Conservation (phyloP, 2,888 invertebrate genomes). For the Drosophila tanythrix region DNA sequence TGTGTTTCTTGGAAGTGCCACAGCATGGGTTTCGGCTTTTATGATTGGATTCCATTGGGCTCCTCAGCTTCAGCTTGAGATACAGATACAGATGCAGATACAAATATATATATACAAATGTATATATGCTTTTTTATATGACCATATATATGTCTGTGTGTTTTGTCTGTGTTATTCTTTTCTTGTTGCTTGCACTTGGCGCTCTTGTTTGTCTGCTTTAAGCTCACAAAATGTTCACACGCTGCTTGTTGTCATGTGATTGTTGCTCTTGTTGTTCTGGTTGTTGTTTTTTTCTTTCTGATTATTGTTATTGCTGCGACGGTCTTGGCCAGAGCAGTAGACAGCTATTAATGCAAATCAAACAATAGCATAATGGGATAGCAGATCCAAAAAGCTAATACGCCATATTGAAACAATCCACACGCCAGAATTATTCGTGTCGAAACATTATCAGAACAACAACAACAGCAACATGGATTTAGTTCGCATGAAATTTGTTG, state of each 20-base stretch:
- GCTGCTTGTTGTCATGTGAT: slow-evolving; percentile 43
- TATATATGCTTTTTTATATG: background rate
- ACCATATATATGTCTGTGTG: background rate
- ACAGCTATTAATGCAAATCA: slow-evolving; percentile 45
- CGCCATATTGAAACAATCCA: slow-evolving; percentile 20
- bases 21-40: slow-evolving; percentile 48
- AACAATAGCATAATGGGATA: slow-evolving; percentile 18
- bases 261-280: slow-evolving; percentile 8
- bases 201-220: slow-evolving; percentile 34
- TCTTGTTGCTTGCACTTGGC: slow-evolving; percentile 33
- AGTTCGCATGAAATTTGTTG: slow-evolving; percentile 50
- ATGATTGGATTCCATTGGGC: slow-evolving; percentile 12
- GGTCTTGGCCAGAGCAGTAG: slow-evolving; percentile 27
- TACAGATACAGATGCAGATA: slow-evolving; percentile 4
- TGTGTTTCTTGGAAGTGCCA: slow-evolving; percentile 45
- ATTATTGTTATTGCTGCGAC: slow-evolving; percentile 18
- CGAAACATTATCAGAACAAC: slow-evolving; percentile 42
- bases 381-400: slow-evolving; percentile 10
- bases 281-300: slow-evolving; percentile 3
- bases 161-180: slow-evolving; percentile 18
- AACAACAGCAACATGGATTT: slow-evolving; percentile 20
- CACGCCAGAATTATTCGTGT: slow-evolving; percentile 23
- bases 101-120: background rate
- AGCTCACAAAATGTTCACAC: slow-evolving; percentile 61
- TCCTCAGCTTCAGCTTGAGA: slow-evolving; percentile 6